These are phyloP conservation scores for Frankliniella fusca DNA, from an alignment of 2,888 invertebrate genomes.

Conservation along the genomic window DNA sequence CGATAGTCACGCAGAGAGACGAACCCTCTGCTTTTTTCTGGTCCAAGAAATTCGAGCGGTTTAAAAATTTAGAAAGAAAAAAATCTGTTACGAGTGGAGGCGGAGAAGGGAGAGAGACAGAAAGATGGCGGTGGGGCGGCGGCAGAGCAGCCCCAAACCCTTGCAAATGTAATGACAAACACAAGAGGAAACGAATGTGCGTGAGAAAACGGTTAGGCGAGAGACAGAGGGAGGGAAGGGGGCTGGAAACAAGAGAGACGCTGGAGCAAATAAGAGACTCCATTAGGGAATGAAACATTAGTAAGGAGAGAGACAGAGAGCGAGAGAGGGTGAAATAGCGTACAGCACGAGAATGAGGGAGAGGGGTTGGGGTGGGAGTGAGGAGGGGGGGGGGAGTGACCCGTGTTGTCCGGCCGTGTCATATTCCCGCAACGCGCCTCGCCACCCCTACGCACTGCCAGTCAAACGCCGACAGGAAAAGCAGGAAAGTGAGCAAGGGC, in stretches of 20 bases:
- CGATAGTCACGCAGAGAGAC: too few species aligned
- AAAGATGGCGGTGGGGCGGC: too few species aligned
- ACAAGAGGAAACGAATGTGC: background rate
- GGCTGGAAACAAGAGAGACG: background rate
- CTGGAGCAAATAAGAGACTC: background rate
- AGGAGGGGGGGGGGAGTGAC: background rate
- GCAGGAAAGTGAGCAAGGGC: too few species aligned
- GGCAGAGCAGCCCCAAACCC: background rate
- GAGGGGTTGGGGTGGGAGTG: background rate
- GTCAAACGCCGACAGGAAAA: too few species aligned
- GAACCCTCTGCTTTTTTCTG: too few species aligned
- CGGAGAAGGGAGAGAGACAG: too few species aligned
- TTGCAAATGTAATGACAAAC: background rate
- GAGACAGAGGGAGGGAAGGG: background rate
- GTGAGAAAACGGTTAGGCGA: background rate
- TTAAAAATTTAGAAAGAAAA: too few species aligned
- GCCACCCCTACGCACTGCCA: too few species aligned
- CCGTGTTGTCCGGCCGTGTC: background rate
- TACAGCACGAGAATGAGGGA: background rate
- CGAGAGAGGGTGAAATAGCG: background rate
- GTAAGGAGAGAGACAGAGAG: background rate
- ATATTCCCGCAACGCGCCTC: too few species aligned
- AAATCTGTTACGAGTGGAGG: too few species aligned
- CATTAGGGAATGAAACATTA: slow-evolving; percentile 26
- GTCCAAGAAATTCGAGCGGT: too few species aligned